These are phyloP conservation scores for Parapristionchus giblindavisi DNA, from an alignment of 2,888 invertebrate genomes.

Conservation along the genomic window DNA sequence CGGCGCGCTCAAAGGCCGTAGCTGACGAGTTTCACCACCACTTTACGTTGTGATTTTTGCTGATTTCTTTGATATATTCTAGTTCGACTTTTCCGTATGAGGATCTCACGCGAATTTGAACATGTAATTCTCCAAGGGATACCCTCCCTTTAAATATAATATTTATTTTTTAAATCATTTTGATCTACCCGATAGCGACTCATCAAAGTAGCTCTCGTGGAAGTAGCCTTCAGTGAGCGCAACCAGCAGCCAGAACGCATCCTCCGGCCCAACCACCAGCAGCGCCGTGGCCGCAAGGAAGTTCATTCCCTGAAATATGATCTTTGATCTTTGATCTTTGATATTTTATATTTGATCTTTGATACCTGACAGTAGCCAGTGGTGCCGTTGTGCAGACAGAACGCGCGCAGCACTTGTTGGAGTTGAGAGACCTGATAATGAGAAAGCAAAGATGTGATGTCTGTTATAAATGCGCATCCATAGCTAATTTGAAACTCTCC, in stretches of 20 bases:
- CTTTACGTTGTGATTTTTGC: too few relatives aligned
- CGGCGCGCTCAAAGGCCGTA: too few relatives aligned
- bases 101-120: too few relatives aligned
- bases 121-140: too few relatives aligned
- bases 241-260: slow-evolving; percentile 75
- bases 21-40: too few relatives aligned
- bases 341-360: background rate
- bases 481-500: slow-evolving; percentile 10
- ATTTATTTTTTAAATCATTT: too few relatives aligned
- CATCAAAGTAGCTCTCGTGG: slow-evolving; percentile 73
- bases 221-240: slow-evolving; percentile 74
- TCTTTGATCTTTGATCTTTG: background rate
- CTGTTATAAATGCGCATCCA: background rate
- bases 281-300: slow-evolving; percentile 74
- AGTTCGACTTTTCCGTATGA: too few relatives aligned
- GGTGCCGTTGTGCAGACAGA: slow-evolving; percentile 73
- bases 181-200: slow-evolving; percentile 43
- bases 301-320: slow-evolving; percentile 70
- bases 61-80: too few relatives aligned
- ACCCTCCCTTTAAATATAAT: too few relatives aligned
- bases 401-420: slow-evolving; percentile 74
- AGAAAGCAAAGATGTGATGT: background rate
- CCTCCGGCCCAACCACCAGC: slow-evolving; percentile 74
- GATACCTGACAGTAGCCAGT: slow-evolving; percentile 74
- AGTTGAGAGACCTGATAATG: slow-evolving; percentile 72